Percentiles rank a stretch among this genome's conserved stretches.
Evolutionary conservation across 2,113 vertebrate species (phyloP).

Genomic region (Malurus melanocephalus): DNA sequence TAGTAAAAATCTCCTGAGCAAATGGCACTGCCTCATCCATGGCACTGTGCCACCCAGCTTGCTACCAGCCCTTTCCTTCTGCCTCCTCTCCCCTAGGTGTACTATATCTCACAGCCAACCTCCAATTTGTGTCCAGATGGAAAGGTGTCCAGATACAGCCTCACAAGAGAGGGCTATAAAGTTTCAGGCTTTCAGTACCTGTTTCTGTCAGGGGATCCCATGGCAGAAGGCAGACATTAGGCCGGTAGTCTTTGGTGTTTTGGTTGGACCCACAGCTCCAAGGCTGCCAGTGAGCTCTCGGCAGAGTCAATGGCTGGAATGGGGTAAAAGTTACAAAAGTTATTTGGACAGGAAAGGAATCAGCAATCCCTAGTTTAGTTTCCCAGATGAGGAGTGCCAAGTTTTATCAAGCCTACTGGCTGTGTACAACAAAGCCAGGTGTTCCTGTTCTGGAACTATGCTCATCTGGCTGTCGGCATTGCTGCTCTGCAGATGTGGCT

Average conservation of each 20-base stretch:
- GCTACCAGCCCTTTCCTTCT: background rate
- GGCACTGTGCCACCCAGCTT: accelerated
- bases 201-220: accelerated
- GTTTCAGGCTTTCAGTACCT: background rate
- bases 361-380: background rate
- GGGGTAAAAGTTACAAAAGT: background rate
- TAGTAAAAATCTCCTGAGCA: background rate
- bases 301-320: background rate
- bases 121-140: background rate
- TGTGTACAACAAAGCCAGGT: accelerated
- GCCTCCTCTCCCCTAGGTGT: background rate
- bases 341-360: background rate
- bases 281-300: background rate
- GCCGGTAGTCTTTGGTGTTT: background rate
- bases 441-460: accelerated
- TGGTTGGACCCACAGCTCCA: background rate
- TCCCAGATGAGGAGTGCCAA: background rate
- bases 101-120: background rate
- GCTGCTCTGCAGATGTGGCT: background rate
- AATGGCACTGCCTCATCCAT: background rate
- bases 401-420: background rate
- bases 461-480: background rate
- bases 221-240: background rate
- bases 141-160: background rate
- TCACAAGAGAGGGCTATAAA: accelerated